Base-by-base conservation (phyloP, 2,113 vertebrate species). In the Strigops habroptila region DNA sequence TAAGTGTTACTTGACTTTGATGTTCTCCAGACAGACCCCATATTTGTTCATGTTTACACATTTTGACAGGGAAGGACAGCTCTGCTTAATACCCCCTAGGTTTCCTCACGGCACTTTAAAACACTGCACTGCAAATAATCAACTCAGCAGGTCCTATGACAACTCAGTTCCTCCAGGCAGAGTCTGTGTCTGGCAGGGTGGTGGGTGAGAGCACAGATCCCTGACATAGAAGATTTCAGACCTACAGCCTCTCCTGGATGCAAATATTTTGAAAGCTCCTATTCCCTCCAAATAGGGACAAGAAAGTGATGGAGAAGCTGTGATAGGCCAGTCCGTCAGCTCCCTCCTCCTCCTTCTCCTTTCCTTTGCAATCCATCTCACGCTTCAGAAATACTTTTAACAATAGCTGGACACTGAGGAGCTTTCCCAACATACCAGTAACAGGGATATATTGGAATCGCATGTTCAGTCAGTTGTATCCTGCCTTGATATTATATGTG, bases 21-120 rank as follows among this genome's bases (percentile, higher is more conserved):
- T 95, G 82, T 44, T 98, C 78, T 79, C 31, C 96, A 93, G 94
- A 43, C 78, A 73, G 69, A 89, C 43, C 78, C 88, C 69, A 2
- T 91, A 97, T 96, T 96, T 94, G 89, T 83, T 62, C 93, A 90
- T 96, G 92, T 97, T 97, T 98, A 97, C 92, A 70, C 8, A 11
- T 63, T 78, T 80, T 94, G 94, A 97, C 93, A 93, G 86, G 62
- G 88, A 85, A 76, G 35, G 92, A 35, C 43, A 41, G 74, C 75
- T 97, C 96, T 97, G 97, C 60, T 97, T 87, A 84, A 62, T 8
- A 37, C 97, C 91, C 91, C 74, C 27, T 21, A 57, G 69, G 68
- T 79, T 96, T 63, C 74, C 77, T 91, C 63, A 21, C n/a, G 31
- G 88, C 12, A 7, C 35, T 89, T 69, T 31, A 60, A 96, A 90